These are phyloP conservation scores for Agrilus planipennis DNA, from an alignment of 1,140 invertebrate genomes.

Conservation along the genomic window DNA sequence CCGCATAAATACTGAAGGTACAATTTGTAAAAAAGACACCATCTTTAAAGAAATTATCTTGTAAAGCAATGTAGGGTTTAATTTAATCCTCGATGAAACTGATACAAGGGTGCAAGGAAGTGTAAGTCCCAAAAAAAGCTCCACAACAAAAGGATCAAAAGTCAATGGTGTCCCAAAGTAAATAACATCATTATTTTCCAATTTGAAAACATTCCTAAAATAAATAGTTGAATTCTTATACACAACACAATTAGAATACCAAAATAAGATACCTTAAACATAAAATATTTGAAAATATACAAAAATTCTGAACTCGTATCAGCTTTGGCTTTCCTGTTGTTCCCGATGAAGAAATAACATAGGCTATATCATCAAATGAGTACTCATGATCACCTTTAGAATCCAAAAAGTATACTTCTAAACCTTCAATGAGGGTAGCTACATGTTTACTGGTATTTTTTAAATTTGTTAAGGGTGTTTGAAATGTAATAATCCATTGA, in stretches of 20 bases:
- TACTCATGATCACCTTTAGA: too few species aligned
- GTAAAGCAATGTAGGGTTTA: constrained; percentile 30
- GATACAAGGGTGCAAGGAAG: constrained; percentile 53
- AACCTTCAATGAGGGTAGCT: too few species aligned
- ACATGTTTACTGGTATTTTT: too few species aligned
- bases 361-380: constrained; percentile 38
- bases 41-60: constrained; percentile 30
- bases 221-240: constrained; percentile 8
- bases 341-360: constrained; percentile 50
- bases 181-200: constrained; percentile 47
- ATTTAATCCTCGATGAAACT: constrained; percentile 40
- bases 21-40: constrained; percentile 62
- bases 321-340: constrained; percentile 51
- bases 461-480: too few species aligned
- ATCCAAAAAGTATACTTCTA: too few species aligned
- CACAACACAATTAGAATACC: background rate
- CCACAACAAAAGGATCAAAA: constrained; percentile 72
- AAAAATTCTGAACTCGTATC: constrained; percentile 46
- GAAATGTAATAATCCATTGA: too few species aligned
- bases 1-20: constrained; percentile 57
- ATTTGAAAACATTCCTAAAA: constrained; percentile 37
- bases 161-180: constrained; percentile 61
- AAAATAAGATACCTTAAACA: constrained; percentile 36
- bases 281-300: constrained; percentile 50
- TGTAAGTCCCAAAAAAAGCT: constrained; percentile 55